Percentiles rank a stretch among this genome's conserved stretches.
Conservation (phyloP, 2,113 vertebrate species). For the Calypte anna region DNA sequence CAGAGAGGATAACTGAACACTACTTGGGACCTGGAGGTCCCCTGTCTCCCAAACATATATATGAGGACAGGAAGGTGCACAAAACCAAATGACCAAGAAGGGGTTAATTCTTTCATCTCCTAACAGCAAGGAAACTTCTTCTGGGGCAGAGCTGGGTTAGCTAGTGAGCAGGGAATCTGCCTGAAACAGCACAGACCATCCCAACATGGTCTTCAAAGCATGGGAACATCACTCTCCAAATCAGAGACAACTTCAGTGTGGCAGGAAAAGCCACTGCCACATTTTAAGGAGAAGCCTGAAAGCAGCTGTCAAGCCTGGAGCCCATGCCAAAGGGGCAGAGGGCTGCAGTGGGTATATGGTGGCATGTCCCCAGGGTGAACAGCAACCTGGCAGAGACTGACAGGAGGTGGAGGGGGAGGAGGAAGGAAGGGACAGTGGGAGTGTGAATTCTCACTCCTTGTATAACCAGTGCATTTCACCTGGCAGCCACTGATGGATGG, state of each 20-base stretch:
- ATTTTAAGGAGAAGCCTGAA: neutral
- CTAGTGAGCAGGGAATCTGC: neutral
- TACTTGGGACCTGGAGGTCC: neutral
- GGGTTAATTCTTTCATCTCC: neutral
- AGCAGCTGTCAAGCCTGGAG: neutral
- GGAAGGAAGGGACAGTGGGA: neutral
- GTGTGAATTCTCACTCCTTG: neutral
- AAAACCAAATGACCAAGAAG: neutral
- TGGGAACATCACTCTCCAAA: neutral
- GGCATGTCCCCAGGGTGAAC: neutral
- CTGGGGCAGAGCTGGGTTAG: neutral
- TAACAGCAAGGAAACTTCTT: neutral
- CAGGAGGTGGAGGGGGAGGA: neutral
- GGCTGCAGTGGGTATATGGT: neutral
- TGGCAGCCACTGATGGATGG: fast-evolving
- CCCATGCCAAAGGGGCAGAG: fast-evolving
- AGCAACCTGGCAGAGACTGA: neutral
- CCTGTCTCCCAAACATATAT: neutral
- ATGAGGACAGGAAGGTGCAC: neutral
- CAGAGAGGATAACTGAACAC: neutral
- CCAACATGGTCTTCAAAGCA: neutral
- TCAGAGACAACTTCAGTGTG: neutral
- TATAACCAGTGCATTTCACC: neutral
- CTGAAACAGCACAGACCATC: neutral
- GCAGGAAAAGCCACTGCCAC: neutral